phyloP scores from a whole-genome alignment of 2,797 vertebrate genomes.

The Psittacula derbiana region DNA sequence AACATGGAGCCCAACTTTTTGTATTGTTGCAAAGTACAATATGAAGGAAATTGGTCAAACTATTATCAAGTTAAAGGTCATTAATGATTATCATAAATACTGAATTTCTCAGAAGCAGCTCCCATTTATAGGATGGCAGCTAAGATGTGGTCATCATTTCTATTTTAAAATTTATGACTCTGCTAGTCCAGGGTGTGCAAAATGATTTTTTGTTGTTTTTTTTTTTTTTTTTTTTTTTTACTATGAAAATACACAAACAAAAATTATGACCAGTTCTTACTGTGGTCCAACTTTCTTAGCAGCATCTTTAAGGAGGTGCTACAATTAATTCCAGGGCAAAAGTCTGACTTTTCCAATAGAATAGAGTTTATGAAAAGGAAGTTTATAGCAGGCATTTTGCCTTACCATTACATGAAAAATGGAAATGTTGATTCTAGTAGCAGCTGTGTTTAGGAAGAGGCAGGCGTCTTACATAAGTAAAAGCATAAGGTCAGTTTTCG shows the following conservation, averaged over 20 bases:
- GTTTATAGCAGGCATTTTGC: not conserved
- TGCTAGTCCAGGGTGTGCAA: not conserved
- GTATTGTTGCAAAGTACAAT: not conserved
- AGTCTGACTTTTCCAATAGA: not conserved
- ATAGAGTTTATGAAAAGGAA: not conserved
- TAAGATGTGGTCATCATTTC: not conserved
- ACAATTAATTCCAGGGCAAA: not conserved
- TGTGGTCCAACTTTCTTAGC: not conserved
- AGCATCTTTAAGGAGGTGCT: not conserved
- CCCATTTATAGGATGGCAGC: not conserved
- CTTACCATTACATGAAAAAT: not conserved
- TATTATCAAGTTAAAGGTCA: not conserved
- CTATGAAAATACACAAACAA: not conserved
- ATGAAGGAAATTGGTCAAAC: not conserved
- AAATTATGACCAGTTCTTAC: not conserved
- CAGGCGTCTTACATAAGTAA: not conserved
- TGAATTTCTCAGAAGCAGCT: not conserved
- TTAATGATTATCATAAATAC: not conserved
- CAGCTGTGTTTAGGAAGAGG: not conserved
- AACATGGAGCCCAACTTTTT: not conserved
- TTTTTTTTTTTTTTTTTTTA: not conserved
- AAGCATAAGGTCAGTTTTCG: not conserved
- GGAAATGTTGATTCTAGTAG: constrained; percentile 4
- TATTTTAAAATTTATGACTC: not conserved
- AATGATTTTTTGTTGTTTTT: not conserved